These are phyloP conservation scores for Diplodus sargus DNA, from an alignment of 2,797 vertebrate genomes.

Conservation along the genomic window DNA sequence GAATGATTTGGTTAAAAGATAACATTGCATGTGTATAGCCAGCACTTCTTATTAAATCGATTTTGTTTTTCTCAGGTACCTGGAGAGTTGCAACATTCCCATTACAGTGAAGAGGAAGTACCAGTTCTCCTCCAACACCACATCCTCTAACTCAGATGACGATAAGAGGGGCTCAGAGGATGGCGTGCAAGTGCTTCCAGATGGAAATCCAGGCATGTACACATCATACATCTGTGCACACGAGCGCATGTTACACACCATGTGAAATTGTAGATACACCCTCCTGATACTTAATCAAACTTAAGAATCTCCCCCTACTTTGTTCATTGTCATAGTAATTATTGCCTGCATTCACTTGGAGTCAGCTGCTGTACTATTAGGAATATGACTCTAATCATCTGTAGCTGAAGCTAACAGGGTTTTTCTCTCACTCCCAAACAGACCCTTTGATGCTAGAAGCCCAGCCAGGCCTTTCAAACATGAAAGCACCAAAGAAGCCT, in stretches of 20 bases:
- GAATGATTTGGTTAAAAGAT: not conserved
- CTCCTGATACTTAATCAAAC: not conserved
- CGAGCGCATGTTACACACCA: not conserved
- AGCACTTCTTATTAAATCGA: too few species aligned
- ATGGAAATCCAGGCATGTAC: slow-evolving; percentile 73
- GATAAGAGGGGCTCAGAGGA: slow-evolving; percentile 84
- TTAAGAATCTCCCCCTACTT: not conserved
- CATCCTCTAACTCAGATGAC: slow-evolving; percentile 84
- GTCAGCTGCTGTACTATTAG: not conserved
- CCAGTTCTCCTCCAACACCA: slow-evolving; percentile 86
- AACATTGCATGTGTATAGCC: not conserved
- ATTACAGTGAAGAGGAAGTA: slow-evolving; percentile 92
- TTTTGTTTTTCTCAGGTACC: slow-evolving; percentile 84
- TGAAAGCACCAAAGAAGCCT: slow-evolving; percentile 78
- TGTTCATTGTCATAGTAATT: not conserved
- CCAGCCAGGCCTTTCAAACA: slow-evolving; percentile 78
- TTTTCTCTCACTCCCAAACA: slow-evolving; percentile 30
- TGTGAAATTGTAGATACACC: not conserved
- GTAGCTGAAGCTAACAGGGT: slow-evolving; percentile 27
- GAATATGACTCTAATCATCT: not conserved
- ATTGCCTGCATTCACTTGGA: not conserved
- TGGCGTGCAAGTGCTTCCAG: slow-evolving; percentile 78
- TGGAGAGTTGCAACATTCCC: slow-evolving; percentile 93
- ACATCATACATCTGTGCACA: slow-evolving; percentile 2
- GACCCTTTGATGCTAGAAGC: slow-evolving; percentile 72